These are phyloP conservation scores for Equus przewalskii DNA, from an alignment of 2,113 vertebrate genomes.

Conservation along the genomic window DNA sequence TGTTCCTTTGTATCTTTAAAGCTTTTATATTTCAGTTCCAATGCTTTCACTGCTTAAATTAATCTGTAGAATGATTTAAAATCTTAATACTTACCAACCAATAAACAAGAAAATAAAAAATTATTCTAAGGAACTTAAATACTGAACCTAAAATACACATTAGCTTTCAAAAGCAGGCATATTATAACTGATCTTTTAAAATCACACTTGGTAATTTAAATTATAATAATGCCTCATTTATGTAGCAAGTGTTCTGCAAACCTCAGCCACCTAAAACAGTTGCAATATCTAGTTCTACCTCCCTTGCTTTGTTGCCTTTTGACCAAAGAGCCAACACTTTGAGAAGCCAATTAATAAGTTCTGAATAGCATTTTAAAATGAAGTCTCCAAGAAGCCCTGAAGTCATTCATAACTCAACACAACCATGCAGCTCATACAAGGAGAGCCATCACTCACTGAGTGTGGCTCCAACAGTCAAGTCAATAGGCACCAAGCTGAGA, in stretches of 20 bases:
- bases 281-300: neutral
- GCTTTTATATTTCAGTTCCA: slow-evolving; percentile 57
- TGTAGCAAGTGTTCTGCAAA: neutral
- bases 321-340: neutral
- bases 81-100: slow-evolving; percentile 67
- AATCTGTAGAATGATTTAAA: slow-evolving; percentile 71
- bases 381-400: neutral
- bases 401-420: neutral
- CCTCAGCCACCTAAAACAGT: neutral
- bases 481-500: neutral
- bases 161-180: slow-evolving; percentile 50
- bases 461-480: neutral
- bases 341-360: slow-evolving; percentile 18
- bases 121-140: slow-evolving; percentile 63
- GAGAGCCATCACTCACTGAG: neutral
- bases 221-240: neutral
- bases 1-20: slow-evolving; percentile 71
- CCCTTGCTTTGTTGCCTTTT: neutral
- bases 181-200: slow-evolving; percentile 59
- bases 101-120: slow-evolving; percentile 64
- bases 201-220: slow-evolving; percentile 27
- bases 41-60: slow-evolving; percentile 61
- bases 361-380: neutral
- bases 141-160: slow-evolving; percentile 56
- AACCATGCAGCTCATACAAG: neutral